Evolutionary conservation across 2,888 invertebrate species (phyloP), one percentile per base, ranked within the genome.

Genomic region (Cryptophagus acutangulus): DNA sequence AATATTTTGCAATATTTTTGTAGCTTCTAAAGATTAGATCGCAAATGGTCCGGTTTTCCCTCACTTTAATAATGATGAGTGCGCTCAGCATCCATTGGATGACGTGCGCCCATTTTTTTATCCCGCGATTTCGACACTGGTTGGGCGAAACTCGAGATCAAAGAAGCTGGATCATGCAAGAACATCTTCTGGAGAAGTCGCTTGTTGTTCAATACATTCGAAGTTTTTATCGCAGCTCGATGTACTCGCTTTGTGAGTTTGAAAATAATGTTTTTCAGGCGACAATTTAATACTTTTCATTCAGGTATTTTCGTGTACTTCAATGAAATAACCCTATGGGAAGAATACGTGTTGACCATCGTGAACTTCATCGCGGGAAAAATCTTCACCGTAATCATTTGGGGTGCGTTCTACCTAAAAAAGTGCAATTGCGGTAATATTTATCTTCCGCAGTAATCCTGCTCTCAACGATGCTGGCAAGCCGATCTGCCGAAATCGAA

Each of bases 401-500:
- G n/a, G n/a, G n/a, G n/a, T n/a, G n/a, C n/a, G n/a, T n/a, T n/a
- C n/a, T n/a, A n/a, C n/a, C n/a, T n/a, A n/a, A n/a, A n/a, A n/a
- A n/a, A n/a, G n/a, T n/a, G n/a, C n/a, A n/a, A n/a, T n/a, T n/a
- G n/a, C n/a, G n/a, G n/a, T n/a, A n/a, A n/a, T n/a, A n/a, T n/a
- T n/a, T n/a, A n/a, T n/a, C n/a, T n/a, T n/a, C n/a, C n/a, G 2
- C 26, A 35, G 69, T 65, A 2, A 55, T 63, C 44, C 43, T 69
- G 8, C 44, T 69, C 15, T 60, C 61, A 51, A 59, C 65, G 49
- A 50, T 9, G 51, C 54, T 39, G 52, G 52, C 48, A 45, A 57
- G 36, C 44, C 52, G 45, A 16, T 45, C 61, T 1, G 60, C 70
- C 1, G 59, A 66, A 44, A 59, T 57, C 1, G 71, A 72, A 45